Evolutionary conservation across 2,888 invertebrate genomes (phyloP).

Genomic region (Drosophila anceps): DNA sequence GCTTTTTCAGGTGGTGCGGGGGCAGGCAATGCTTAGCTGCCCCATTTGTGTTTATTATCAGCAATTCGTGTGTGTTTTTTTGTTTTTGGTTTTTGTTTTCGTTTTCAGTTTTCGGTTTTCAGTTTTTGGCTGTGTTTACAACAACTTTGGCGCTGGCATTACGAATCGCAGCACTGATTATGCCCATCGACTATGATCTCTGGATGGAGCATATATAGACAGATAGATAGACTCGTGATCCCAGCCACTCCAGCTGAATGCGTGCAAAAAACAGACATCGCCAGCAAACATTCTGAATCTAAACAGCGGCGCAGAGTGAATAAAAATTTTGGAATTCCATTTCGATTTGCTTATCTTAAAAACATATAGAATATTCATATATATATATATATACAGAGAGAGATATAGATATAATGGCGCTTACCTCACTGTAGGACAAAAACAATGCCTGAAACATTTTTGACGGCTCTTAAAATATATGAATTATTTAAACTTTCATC

Average conservation of each 20-base stretch:
- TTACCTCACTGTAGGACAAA: conserved; percentile 31
- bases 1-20: background rate
- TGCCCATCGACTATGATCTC: conserved; percentile 15
- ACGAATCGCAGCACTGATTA: conserved; percentile 33
- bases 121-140: conserved; percentile 46
- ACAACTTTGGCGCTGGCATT: conserved; percentile 24
- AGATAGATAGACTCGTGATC: background rate
- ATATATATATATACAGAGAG: background rate
- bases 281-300: conserved; percentile 43
- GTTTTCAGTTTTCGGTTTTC: conserved; percentile 5
- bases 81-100: conserved; percentile 11
- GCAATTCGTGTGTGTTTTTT: conserved; percentile 27
- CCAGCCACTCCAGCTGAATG: conserved; percentile 16
- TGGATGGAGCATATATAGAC: background rate
- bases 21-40: conserved; percentile 11
- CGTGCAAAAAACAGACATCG: conserved; percentile 12
- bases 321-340: conserved; percentile 70
- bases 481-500: conserved; percentile 10
- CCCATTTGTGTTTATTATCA: conserved; percentile 56
- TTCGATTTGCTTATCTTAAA: conserved; percentile 29
- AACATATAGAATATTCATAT: conserved; percentile 2
- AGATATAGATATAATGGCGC: conserved; percentile 11
- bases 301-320: conserved; percentile 57
- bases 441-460: background rate
- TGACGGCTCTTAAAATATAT: conserved; percentile 10